Evolutionary conservation across 2,797 vertebrate species (phyloP).

Genomic region (Pseudocheirus occidentalis): DNA sequence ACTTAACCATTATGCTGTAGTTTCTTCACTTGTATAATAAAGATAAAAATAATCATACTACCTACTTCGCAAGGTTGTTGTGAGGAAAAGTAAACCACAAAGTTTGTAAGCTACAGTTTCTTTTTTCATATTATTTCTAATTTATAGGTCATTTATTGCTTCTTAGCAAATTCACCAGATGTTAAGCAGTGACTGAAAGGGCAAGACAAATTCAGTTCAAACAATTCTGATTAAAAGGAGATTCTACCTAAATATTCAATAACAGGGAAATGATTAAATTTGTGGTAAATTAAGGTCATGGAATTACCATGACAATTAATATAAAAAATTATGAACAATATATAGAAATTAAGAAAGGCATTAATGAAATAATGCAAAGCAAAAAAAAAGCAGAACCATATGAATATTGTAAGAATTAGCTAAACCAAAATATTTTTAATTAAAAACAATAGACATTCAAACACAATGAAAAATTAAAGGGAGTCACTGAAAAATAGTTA

Average conservation of each 20-base stretch:
- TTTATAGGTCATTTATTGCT: conserved; percentile 22
- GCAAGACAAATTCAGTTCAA: conserved; percentile 52
- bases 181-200: conserved; percentile 35
- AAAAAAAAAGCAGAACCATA: not conserved
- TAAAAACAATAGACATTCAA: not conserved
- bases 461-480: not conserved
- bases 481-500: not conserved
- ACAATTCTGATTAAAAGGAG: conserved; percentile 23
- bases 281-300: not conserved
- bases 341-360: not conserved
- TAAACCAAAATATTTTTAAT: not conserved
- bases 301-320: not conserved
- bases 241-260: not conserved
- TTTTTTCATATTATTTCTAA: conserved; percentile 49
- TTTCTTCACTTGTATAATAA: not conserved
- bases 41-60: not conserved
- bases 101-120: not conserved
- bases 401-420: not conserved
- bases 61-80: not conserved
- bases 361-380: not conserved
- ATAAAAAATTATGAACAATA: not conserved
- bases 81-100: not conserved
- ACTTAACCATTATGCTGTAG: not conserved
- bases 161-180: conserved; percentile 28
- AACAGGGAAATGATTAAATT: not conserved